Evolutionary conservation across 2,888 invertebrate genomes (phyloP), one percentile per base, ranked within the genome.

Genomic region (Hofmannophila pseudospretella): DNA sequence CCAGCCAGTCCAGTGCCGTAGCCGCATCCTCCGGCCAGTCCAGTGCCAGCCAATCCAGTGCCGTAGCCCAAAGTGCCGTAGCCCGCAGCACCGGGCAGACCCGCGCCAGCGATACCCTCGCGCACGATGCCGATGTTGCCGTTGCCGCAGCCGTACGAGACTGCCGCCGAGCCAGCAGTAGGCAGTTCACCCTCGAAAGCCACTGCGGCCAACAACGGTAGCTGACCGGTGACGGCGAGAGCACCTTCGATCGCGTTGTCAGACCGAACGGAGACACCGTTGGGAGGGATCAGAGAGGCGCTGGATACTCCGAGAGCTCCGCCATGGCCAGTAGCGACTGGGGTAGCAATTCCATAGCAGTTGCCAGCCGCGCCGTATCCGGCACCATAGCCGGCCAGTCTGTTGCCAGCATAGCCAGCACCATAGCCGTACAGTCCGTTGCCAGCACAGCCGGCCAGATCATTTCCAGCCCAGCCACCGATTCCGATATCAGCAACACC

Each of bases 181-280:
- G 58, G 53, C 7, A 67, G 40, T 5, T 43, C 43, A 0, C 67
- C 67, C 2, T 41, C 36, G 29, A 63, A 67, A 37, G 51, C 41
- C 4, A 66, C 62, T 0, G 51, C 41, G 2, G 67, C 67, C 1
- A 52, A 36, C 4, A 67, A 51, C 2, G 67, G 67, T 30, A 67
- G 61, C 20, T 55, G 55, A 0, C 67, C 67, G 4, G 49, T 36
- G 0, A 67, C 45, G n/a, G 42, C 13, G 1, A 66, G 27, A 16
- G 51, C 31, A 0, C 70, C 70, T 32, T 59, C 54, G 8, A 67
- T 64, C 2, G 46, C 57, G 36, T 71, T 69, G 37, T 75, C 68
- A 3, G 73, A 73, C 5, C 55, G 26, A 2, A 69, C 58, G 4
- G 58, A 51, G 1, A 76, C 46, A 4, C 65, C 62, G 1, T 52